Base-by-base conservation (phyloP, 2,113 vertebrate genomes). In the Morone chrysops region DNA sequence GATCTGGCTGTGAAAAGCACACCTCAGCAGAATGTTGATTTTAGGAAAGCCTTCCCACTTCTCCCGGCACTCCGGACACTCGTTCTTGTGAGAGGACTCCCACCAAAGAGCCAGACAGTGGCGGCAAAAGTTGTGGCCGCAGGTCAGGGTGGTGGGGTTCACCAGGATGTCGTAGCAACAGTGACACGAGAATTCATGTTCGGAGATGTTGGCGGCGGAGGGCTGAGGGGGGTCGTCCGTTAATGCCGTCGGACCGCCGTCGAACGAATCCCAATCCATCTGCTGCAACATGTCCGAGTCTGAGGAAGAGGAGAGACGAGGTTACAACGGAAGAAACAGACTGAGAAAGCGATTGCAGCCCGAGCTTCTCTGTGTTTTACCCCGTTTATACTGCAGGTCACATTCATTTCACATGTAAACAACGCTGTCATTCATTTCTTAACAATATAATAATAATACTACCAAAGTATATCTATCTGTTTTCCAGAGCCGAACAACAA, bases 21-120 rank as follows among this genome's bases (percentile, higher is more conserved):
- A 99, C 98, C 98, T 97, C 89, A 99, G 95, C 12, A 98, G 93
- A 83, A 99, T 97, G 94, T 97, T 99, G 89, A 99, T 95, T 94
- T 96, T 99, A 38, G 98, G 98, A 92, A 99, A 99, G 12, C 97
- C 97, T 92, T 97, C 96, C 98, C 98, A 99, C 79, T 96, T 97
- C 87, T 97, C 96, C 74, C 98, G 91, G 88, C 97, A 99, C 88
- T 99, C 97, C 0, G 98, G 98, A 82, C 98, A 99, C 84, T 99
- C 97, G 0, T 96, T 97, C 90, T 97, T 98, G 86, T 94, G 96
- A 5, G 98, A 97, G 0, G 97, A 97, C 1, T 93, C 93, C 97
- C 98, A 99, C 98, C 98, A 99, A 18, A 96, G 89, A 4, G 98
- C 97, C 17, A 99, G 93, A 89, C 98, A 99, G 79, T 99, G 98